Conservation (phyloP, 2,797 vertebrate genomes). For the Enteromius paludinosus region DNA sequence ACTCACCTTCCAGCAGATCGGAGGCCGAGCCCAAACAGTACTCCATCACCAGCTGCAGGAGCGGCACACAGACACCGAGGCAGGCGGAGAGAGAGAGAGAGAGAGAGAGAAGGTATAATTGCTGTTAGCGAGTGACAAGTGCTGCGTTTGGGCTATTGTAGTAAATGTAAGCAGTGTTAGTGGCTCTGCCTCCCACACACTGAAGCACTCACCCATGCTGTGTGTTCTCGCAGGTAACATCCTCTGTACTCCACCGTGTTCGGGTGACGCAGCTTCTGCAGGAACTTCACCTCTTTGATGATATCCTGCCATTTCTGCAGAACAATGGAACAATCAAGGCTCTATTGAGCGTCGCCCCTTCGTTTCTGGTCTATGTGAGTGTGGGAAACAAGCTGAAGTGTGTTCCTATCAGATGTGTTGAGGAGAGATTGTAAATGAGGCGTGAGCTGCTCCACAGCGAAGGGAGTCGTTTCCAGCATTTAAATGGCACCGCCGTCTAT, state of each 20-base stretch:
- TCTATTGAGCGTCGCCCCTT: neutral
- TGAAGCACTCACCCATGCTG: constrained; percentile 87
- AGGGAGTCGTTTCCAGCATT: neutral
- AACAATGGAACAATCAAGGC: constrained; percentile 36
- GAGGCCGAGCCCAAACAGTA: constrained; percentile 94
- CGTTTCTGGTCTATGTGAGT: neutral
- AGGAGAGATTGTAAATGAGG: constrained; percentile 11
- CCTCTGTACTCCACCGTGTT: constrained; percentile 94
- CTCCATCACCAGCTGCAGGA: constrained; percentile 91
- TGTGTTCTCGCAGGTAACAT: constrained; percentile 94
- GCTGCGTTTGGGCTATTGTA: constrained; percentile 3
- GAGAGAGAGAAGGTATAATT: constrained; percentile 29
- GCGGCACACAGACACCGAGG: neutral
- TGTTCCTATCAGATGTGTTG: neutral
- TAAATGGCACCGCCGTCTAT: constrained; percentile 23
- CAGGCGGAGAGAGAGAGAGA: too few relatives aligned
- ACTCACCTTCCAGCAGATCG: constrained; percentile 91
- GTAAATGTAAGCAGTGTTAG: constrained; percentile 37
- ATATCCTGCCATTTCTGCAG: constrained; percentile 95
- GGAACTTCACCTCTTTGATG: constrained; percentile 93
- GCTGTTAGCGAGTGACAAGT: constrained; percentile 12
- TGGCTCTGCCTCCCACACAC: constrained; percentile 37
- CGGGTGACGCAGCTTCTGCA: constrained; percentile 91
- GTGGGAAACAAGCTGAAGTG: neutral
- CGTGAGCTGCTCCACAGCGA: neutral